Base-by-base conservation (phyloP, 2,113 vertebrate species). In the Egretta garzetta region DNA sequence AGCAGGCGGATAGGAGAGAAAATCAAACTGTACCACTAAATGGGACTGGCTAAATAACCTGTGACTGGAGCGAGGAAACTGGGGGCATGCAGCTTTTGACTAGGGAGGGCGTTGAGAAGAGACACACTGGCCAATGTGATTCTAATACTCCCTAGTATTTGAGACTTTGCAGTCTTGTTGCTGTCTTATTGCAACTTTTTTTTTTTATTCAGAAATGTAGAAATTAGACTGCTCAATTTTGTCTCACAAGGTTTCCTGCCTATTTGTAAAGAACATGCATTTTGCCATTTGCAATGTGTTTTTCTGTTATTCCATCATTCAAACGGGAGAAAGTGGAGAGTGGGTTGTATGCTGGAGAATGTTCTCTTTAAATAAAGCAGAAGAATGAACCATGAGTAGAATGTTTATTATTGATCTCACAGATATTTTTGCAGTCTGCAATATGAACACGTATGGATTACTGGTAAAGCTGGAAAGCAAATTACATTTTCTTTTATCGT, bases 401-500 rank as follows among this genome's bases (percentile, higher is more conserved):
- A 76, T 90, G 63, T 88, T 96, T 90, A 67, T 82, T 97, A 96
- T 97, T 97, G 93, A 96, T 96, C 94, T 96, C 67, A 43, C 73
- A 70, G 66, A 90, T 93, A 71, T 76, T 96, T 91, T 64, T 94
- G 66, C 85, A 67, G 89, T 22, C 79, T 96, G 91, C 94, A 90
- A 80, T 96, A 96, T 88, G 93, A 97, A 80, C 96, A 83, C 33
- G 2, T 96, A 95, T 91, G 72, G 93, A 97, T 96, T 97, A 96
- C 93, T 96, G 93, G 93, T 97, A 95, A 94, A 95, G 89, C 86
- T 91, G 58, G 80, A 86, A 94, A 97, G 95, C 81, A 97, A 96
- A 97, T 97, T 95, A 26, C 77, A 83, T 97, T 97, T 97, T 96
- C 95, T 96, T 91, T 95, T 96, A 96, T 91, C 8, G 14, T 66